These are phyloP conservation scores for Melanotaenia maccullochi DNA, from an alignment of 2,797 vertebrate species.

Conservation along the genomic window DNA sequence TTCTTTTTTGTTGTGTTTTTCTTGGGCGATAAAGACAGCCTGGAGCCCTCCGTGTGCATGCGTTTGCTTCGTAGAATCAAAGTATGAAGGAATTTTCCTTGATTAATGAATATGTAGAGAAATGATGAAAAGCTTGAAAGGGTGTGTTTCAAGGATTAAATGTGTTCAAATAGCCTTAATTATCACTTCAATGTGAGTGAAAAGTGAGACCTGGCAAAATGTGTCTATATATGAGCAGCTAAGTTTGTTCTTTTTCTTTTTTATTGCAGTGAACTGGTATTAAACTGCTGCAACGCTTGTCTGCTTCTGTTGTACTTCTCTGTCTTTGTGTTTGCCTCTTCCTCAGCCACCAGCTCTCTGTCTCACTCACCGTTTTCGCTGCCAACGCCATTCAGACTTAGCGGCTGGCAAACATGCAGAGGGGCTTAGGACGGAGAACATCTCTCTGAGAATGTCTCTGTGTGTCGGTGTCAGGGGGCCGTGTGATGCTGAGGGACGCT, in stretches of 20 bases:
- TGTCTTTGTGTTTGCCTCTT: constrained; percentile 31
- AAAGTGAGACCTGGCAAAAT: not conserved
- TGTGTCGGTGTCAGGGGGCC: constrained; percentile 44
- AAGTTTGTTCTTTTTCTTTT: not conserved
- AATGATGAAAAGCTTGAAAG: constrained; percentile 18
- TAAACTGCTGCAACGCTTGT: constrained; percentile 6
- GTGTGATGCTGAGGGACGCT: constrained; percentile 66
- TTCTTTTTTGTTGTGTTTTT: constrained; percentile 33
- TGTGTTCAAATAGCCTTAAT: not conserved
- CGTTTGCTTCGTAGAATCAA: not conserved
- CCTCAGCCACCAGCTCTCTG: constrained; percentile 31
- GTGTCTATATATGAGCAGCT: not conserved
- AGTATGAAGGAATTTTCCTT: constrained; percentile 18
- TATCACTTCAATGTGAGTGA: not conserved
- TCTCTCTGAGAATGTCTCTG: constrained; percentile 50
- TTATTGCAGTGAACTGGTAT: constrained; percentile 1
- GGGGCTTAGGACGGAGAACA: constrained; percentile 72
- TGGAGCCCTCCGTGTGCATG: constrained; percentile 4
- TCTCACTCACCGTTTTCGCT: constrained; percentile 34
- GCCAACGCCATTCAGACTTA: constrained; percentile 81
- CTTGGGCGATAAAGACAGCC: constrained; percentile 44
- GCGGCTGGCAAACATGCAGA: constrained; percentile 72
- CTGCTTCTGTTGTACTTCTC: constrained; percentile 28
- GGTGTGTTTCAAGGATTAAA: not conserved
- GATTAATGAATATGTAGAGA: constrained; percentile 20